Evolutionary conservation across 2,888 invertebrate genomes (phyloP).

Genomic region (Torymus auratus): DNA sequence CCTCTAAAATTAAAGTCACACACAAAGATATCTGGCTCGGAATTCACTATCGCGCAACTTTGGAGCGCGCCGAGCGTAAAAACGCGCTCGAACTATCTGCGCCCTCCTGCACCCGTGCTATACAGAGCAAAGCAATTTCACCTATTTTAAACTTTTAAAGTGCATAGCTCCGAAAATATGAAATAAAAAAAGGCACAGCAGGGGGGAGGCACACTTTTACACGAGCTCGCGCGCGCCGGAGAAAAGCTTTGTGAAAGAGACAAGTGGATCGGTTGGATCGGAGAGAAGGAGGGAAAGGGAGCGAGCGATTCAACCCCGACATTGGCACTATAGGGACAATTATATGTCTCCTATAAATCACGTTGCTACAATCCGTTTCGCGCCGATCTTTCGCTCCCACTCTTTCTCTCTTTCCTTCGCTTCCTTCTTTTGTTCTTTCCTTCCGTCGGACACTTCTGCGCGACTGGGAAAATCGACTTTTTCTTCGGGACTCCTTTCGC

Average conservation of each 20-base stretch:
- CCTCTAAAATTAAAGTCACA: too few relatives aligned
- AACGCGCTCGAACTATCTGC: too few relatives aligned
- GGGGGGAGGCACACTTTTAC: not conserved
- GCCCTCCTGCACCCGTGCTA: too few relatives aligned
- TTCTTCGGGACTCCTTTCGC: slow-evolving; percentile 4
- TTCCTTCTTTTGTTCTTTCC: slow-evolving; percentile 53
- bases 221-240: not conserved
- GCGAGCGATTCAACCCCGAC: slow-evolving; percentile 62
- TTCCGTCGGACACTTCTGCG: slow-evolving; percentile 40
- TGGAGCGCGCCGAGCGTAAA: too few relatives aligned
- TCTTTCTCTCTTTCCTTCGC: slow-evolving; percentile 11
- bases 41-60: too few relatives aligned
- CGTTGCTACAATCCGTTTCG: slow-evolving; percentile 55
- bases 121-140: slow-evolving; percentile 25
- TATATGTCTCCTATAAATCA: slow-evolving; percentile 71
- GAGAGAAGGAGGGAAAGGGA: too few relatives aligned
- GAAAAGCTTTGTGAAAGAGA: slow-evolving; percentile 48
- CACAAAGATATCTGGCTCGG: too few relatives aligned
- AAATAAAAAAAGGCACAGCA: slow-evolving; percentile 5
- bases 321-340: slow-evolving; percentile 69
- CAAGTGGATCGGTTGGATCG: slow-evolving; percentile 56
- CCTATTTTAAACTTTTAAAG: slow-evolving; percentile 43
- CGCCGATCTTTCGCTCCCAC: slow-evolving; percentile 12
- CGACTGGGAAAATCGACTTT: slow-evolving; percentile 42
- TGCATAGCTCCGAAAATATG: slow-evolving; percentile 38